Evolutionary conservation across 2,888 invertebrate genomes (phyloP).

Genomic region (Chaitophorus viminalis): DNA sequence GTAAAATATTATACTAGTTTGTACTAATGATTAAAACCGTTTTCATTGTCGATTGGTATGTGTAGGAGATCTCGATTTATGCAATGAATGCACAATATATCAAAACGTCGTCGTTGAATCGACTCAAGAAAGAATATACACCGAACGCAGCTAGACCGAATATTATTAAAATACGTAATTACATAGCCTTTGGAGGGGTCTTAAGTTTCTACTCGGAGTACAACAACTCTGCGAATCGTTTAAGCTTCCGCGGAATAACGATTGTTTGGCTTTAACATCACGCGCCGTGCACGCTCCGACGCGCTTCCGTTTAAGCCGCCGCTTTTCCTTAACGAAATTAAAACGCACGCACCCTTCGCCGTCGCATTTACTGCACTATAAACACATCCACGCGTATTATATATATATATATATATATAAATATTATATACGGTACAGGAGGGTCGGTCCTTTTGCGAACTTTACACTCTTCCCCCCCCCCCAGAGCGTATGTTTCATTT

Average conservation of each 20-base stretch:
- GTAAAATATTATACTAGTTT: no score
- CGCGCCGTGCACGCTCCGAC: not conserved
- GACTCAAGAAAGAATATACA: no score
- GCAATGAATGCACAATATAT: no score
- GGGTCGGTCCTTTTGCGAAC: conserved; percentile 26
- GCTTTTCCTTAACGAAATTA: conserved; percentile 40
- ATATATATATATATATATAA: no score
- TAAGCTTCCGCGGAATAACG: not conserved
- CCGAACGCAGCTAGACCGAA: no score
- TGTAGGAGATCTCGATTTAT: no score
- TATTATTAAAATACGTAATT: no score
- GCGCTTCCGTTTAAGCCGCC: conserved; percentile 4
- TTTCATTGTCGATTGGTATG: no score
- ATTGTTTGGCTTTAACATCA: conserved; percentile 11
- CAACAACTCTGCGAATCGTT: not conserved
- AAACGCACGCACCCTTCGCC: conserved; percentile 45
- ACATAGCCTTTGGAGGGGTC: not conserved
- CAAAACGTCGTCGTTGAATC: no score
- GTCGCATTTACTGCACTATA: not conserved
- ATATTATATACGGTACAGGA: not conserved
- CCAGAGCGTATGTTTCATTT: not conserved
- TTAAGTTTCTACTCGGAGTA: conserved; percentile 6
- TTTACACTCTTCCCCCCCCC: not conserved
- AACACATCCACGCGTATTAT: not conserved
- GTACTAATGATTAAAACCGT: no score